phyloP scores from a whole-genome alignment of 2,888 invertebrate species.

The Xestia sexstrigata region DNA sequence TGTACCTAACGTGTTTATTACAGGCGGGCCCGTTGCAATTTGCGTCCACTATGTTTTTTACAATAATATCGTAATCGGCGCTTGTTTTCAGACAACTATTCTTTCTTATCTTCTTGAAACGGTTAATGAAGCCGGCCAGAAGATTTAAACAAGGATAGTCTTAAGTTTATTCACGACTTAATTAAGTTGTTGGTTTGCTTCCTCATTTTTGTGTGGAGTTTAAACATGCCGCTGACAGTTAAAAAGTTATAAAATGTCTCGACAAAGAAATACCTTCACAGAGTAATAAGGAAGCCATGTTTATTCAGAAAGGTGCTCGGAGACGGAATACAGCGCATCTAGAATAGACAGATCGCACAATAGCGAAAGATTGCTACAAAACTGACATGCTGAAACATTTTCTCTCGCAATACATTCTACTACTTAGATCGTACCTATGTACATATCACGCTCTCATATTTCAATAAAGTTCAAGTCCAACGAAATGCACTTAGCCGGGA shows the following conservation, averaged over 20 bases:
- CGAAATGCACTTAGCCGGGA: slow-evolving; percentile 37
- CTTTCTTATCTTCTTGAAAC: slow-evolving; percentile 27
- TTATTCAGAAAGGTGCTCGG: slow-evolving; percentile 12
- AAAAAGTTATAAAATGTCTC: slow-evolving; percentile 30
- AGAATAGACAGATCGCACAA: slow-evolving; percentile 20
- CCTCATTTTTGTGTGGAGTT: slow-evolving; percentile 31
- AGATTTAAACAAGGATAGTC: slow-evolving; percentile 47
- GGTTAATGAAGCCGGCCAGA: slow-evolving; percentile 38
- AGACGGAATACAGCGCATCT: slow-evolving; percentile 20
- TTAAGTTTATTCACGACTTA: slow-evolving; percentile 41
- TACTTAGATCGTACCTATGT: too few species aligned
- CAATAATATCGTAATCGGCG: slow-evolving; percentile 8
- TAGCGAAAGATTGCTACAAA: slow-evolving; percentile 13
- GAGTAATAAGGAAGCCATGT: slow-evolving; percentile 22
- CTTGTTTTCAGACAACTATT: slow-evolving; percentile 40
- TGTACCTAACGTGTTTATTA: slow-evolving; percentile 29
- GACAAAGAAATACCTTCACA: slow-evolving; percentile 17
- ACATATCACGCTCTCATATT: slow-evolving; percentile 1
- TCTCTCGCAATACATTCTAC: not conserved
- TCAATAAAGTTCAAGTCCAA: slow-evolving; percentile 27
- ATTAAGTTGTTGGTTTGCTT: slow-evolving; percentile 44
- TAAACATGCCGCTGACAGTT: slow-evolving; percentile 38
- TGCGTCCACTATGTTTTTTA: slow-evolving; percentile 37
- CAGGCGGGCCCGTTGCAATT: slow-evolving; percentile 12
- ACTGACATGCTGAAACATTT: not conserved